Evolutionary conservation across 2,113 vertebrate species (phyloP).

Genomic region (Isurus oxyrinchus): DNA sequence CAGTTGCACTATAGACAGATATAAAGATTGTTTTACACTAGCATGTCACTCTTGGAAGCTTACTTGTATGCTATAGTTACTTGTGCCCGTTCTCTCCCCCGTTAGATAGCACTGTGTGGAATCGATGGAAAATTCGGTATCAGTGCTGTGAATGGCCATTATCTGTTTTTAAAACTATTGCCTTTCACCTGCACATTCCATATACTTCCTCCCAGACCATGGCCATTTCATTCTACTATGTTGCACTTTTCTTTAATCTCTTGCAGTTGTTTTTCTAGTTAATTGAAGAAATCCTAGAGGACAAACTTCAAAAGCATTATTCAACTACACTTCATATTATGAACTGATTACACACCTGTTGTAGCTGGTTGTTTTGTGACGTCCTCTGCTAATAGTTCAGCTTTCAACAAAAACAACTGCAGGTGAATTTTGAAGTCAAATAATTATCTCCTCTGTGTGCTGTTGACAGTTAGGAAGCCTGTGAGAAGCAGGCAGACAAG

Average conservation of each 20-base stretch:
- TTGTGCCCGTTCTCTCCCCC: no score
- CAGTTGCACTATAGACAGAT: not conserved
- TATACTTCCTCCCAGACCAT: not conserved
- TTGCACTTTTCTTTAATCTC: not conserved
- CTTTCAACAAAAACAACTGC: constrained; percentile 10
- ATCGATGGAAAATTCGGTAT: not conserved
- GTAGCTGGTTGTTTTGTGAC: not conserved
- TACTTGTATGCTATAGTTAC: not conserved
- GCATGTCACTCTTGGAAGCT: not conserved
- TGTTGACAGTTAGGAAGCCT: not conserved
- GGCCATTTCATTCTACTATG: not conserved
- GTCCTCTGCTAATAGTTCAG: not conserved
- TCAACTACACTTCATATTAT: not conserved
- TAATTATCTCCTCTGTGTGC: not conserved
- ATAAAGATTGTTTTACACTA: not conserved
- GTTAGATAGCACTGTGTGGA: not conserved
- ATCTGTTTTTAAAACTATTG: no score
- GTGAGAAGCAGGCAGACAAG: not conserved
- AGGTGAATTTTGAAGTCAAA: not conserved
- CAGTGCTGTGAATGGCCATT: not conserved
- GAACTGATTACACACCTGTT: not conserved
- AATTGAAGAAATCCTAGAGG: not conserved
- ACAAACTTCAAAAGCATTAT: constrained; percentile 16
- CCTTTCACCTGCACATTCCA: not conserved
- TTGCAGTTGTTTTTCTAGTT: not conserved